phyloP scores from a whole-genome alignment of 1,140 invertebrate genomes.

The Drosophila leontia region DNA sequence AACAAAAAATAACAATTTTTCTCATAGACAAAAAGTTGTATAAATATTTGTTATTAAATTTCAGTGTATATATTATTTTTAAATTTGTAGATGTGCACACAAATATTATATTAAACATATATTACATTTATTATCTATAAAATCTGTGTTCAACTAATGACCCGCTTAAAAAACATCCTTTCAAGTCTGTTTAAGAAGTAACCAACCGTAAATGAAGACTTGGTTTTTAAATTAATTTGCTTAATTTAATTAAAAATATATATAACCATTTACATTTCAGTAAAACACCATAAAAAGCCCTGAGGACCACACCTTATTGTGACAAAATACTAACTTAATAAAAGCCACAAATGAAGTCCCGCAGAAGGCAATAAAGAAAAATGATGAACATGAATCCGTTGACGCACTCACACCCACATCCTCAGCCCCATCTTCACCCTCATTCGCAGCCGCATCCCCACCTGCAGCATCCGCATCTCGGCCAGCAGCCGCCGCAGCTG shows the following conservation, averaged over 20 bases:
- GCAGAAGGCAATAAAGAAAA: constrained; percentile 28
- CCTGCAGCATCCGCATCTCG: constrained; percentile 18
- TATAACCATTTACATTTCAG: not conserved
- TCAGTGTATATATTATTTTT: too few relatives aligned
- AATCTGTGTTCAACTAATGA: too few relatives aligned
- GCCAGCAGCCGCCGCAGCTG: constrained; percentile 12
- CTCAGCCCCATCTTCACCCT: constrained; percentile 3
- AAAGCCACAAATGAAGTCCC: constrained; percentile 18
- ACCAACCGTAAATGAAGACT: too few relatives aligned
- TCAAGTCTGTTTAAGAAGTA: too few relatives aligned
- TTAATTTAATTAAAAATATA: not conserved
- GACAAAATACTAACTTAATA: not conserved
- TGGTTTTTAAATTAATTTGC: too few relatives aligned
- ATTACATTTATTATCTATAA: too few relatives aligned
- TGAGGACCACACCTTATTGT: not conserved
- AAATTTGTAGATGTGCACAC: too few relatives aligned
- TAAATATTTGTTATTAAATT: too few relatives aligned
- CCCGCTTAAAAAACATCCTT: too few relatives aligned
- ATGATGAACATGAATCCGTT: constrained; percentile 64
- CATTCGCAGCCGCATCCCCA: constrained; percentile 20
- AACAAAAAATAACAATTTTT: too few relatives aligned
- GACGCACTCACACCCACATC: not conserved
- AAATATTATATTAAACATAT: too few relatives aligned
- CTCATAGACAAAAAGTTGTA: too few relatives aligned
- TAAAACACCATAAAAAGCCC: not conserved